Evolutionary conservation across 64 coral and sea anemone genomes (phyloP).

Genomic region (Dendrophyllia cribrosa): DNA sequence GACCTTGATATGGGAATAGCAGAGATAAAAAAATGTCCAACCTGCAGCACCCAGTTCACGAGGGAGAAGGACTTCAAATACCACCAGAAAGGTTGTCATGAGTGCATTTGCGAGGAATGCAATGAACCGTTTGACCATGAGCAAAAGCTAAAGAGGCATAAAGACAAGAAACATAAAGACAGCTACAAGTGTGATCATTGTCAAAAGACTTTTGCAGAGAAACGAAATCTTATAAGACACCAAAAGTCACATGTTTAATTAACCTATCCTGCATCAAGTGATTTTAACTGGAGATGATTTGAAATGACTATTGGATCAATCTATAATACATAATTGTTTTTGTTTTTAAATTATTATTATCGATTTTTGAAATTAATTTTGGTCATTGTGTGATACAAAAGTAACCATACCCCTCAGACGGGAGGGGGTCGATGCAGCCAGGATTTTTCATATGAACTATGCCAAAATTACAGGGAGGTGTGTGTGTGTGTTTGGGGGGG

Average conservation of each 20-base stretch:
- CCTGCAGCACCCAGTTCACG: slow-evolving; percentile 41
- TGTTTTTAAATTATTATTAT: too few relatives aligned
- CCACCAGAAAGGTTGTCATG: slow-evolving; percentile 39
- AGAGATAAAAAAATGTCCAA: slow-evolving; percentile 41
- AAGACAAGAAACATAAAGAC: slow-evolving; percentile 42
- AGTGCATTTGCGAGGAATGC: slow-evolving; percentile 55
- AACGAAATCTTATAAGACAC: slow-evolving; percentile 58
- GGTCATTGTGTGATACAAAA: too few relatives aligned
- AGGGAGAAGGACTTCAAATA: slow-evolving; percentile 52
- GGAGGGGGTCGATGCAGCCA: too few relatives aligned
- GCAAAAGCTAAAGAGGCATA: slow-evolving; percentile 65
- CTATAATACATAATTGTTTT: too few relatives aligned
- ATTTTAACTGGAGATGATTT: background rate
- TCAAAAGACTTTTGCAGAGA: slow-evolving; percentile 56
- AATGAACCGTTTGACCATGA: slow-evolving; percentile 51
- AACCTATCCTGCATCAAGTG: background rate
- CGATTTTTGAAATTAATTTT: too few relatives aligned
- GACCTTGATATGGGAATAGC: slow-evolving; percentile 49
- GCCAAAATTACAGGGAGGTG: too few relatives aligned
- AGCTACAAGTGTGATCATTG: slow-evolving; percentile 52
- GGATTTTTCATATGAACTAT: too few relatives aligned
- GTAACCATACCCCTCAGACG: too few relatives aligned
- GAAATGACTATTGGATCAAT: too few relatives aligned
- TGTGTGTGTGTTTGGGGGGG: too few relatives aligned
- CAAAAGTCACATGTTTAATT: slow-evolving; percentile 38